Evolutionary conservation across 2,113 vertebrate species (phyloP).

Genomic region (Passer domesticus): DNA sequence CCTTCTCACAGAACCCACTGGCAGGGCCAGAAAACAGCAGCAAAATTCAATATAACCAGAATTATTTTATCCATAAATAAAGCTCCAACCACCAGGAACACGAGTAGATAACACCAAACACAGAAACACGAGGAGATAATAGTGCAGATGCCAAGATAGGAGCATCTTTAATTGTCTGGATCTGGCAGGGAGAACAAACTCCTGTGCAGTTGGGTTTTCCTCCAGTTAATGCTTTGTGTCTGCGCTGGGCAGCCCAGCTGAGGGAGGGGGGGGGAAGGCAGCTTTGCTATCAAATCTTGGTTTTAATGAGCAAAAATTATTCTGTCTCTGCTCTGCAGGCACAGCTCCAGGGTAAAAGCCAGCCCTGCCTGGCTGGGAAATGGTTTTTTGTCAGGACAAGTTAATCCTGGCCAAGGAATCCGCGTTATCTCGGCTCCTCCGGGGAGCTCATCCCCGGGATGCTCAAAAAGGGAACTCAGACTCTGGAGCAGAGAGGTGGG

Average conservation of each 20-base stretch:
- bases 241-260: neutral
- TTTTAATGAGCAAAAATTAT: conserved; percentile 25
- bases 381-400: conserved; percentile 29
- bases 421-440: neutral
- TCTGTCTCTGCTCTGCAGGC: neutral
- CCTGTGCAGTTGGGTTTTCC: neutral
- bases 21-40: neutral
- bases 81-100: neutral
- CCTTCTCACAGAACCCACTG: neutral
- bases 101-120: neutral
- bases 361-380: neutral
- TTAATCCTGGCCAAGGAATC: neutral
- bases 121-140: neutral
- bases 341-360: neutral
- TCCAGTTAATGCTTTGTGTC: neutral
- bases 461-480: neutral
- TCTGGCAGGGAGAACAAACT: neutral
- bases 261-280: neutral
- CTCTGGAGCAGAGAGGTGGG: no score
- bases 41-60: neutral
- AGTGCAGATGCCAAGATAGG: neutral
- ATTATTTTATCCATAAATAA: neutral
- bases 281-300: neutral
- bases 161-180: neutral
- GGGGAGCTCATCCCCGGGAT: neutral